These are phyloP conservation scores for Pantherophis guttatus DNA, from an alignment of 2,113 vertebrate genomes.

Conservation along the genomic window DNA sequence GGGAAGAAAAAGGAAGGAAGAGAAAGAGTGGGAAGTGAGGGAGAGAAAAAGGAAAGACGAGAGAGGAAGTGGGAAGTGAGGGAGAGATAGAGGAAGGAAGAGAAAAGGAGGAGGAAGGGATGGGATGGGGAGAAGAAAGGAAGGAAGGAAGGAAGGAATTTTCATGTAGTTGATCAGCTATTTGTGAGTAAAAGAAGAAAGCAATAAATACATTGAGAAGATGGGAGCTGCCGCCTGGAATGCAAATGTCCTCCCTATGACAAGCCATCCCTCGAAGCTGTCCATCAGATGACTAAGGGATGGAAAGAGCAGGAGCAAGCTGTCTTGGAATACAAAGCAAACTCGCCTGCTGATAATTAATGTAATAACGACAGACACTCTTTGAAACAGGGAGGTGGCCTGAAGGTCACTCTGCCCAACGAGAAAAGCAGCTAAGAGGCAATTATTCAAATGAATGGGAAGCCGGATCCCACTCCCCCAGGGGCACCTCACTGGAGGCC, in stretches of 20 bases:
- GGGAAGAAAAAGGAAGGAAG: too few relatives aligned
- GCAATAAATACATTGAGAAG: slow-evolving; percentile 55
- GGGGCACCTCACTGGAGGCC: slow-evolving; percentile 1
- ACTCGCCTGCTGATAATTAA: slow-evolving; percentile 27
- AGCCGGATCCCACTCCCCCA: background rate
- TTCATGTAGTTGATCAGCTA: slow-evolving; percentile 30
- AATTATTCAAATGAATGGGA: slow-evolving; percentile 34
- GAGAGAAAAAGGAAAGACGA: too few relatives aligned
- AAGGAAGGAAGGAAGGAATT: too few relatives aligned
- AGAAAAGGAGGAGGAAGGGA: too few relatives aligned
- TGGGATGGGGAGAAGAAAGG: too few relatives aligned
- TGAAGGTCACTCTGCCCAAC: slow-evolving; percentile 52
- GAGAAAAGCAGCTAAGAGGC: slow-evolving; percentile 26
- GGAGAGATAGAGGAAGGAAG: too few relatives aligned
- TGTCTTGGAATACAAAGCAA: slow-evolving; percentile 57
- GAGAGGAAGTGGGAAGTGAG: too few relatives aligned
- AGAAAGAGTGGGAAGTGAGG: too few relatives aligned
- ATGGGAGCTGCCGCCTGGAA: slow-evolving; percentile 37
- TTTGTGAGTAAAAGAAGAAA: slow-evolving; percentile 36
- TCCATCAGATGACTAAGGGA: slow-evolving; percentile 51
- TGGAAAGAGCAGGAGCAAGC: slow-evolving; percentile 37
- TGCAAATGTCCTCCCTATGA: slow-evolving; percentile 24
- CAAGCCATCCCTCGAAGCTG: slow-evolving; percentile 22
- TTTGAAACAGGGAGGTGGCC: slow-evolving; percentile 24
- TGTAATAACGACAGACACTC: slow-evolving; percentile 16